A percentile compares a stretch with the other conserved stretches of the same genome.
Conservation (phyloP, 2,797 vertebrate species). For the Pteropus rufus region DNA sequence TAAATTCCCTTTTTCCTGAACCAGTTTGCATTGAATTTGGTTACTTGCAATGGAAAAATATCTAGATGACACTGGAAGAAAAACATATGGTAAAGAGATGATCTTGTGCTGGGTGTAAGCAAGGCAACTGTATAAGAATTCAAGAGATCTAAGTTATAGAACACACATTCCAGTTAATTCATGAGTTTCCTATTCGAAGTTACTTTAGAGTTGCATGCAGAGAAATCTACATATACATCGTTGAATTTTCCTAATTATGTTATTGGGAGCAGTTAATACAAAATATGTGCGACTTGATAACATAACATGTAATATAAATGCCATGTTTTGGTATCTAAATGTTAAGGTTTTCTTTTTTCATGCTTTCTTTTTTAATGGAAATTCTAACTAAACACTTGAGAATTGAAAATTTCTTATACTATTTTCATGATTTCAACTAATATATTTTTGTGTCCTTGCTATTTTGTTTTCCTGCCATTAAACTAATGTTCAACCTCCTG, state of each 20-base stretch:
- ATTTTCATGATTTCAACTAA: neutral
- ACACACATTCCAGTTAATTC: neutral
- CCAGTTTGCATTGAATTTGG: neutral
- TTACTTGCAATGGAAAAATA: neutral
- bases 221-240: neutral
- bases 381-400: neutral
- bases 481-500: neutral
- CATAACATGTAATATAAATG: neutral
- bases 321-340: neutral
- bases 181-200: neutral
- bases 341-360: neutral
- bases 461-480: constrained; percentile 28
- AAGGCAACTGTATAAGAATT: neutral
- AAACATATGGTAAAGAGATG: neutral
- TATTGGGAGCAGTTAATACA: neutral
- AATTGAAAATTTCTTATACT: neutral
- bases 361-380: neutral
- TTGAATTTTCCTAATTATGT: neutral
- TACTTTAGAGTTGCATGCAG: neutral
- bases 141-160: neutral
- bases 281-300: neutral
- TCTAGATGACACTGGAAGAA: neutral
- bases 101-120: neutral
- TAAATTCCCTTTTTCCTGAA: neutral
- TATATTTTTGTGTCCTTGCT: neutral